Base-by-base conservation (phyloP, 2,888 invertebrate species). In the Arrhopalites spinosus region DNA sequence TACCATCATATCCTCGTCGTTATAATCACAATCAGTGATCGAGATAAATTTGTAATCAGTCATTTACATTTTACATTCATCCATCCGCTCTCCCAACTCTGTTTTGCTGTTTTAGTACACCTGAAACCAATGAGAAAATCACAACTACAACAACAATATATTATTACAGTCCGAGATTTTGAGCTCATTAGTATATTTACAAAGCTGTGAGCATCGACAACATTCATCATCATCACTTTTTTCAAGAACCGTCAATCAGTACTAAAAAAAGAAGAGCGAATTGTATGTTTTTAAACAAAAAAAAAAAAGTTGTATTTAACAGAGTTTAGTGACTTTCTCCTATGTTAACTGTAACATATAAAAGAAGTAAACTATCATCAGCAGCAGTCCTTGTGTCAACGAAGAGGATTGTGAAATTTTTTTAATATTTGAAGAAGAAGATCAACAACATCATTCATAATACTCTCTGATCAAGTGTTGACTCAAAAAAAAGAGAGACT, bases 1-100 rank as follows among this genome's bases (percentile, higher is more conserved):
- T n/a, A n/a, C 11, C 25, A 13, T 3, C 43, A 36, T 8, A 36
- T 23, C 0, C 45, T 1, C 17, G 66, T 66, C 43, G 23, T 30
- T n/a, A 13, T 45, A 66, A 43, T 63, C 47, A 50, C 43, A 72
- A 72, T 72, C 72, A 63, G 27, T 17, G 50, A 69, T 50, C 50
- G 47, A 43, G 72, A 72, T 72, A 72, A 61, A 30, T 69, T 25
- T 72, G 27, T 72, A 72, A 72, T 72, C 72, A 72, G 72, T 72
- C 72, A 72, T 72, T 72, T 72, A 72, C 72, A 72, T 72, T 72
- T 59, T 64, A 43, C 63, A 63, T 29, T 69, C 56, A 23, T 59
- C 25, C 23, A 7, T 59, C 20, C 59, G 25, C 59, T 20, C 53
- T 53, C 53, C 8, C 53, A n/a, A 17, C 50, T n/a, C 15, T 45